Evolutionary conservation across 2,113 vertebrate genomes (phyloP).

Genomic region (Diphyllodes magnificus): DNA sequence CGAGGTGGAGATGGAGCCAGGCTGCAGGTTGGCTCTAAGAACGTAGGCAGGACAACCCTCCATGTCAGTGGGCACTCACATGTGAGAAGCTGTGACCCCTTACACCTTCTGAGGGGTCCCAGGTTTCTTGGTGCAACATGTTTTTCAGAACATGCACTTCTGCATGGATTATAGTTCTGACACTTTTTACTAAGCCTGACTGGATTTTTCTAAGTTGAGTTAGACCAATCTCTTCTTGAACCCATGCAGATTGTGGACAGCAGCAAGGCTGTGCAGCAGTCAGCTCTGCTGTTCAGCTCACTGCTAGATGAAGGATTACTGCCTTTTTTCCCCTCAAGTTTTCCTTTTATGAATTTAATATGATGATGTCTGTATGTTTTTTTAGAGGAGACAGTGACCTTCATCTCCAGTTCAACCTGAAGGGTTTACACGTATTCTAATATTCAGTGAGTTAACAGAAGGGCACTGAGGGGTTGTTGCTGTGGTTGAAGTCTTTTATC

Average conservation of each 20-base stretch:
- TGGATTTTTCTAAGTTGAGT: not conserved
- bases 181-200: not conserved
- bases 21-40: not conserved
- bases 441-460: not conserved
- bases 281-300: not conserved
- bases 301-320: not conserved
- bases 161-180: not conserved
- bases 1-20: not conserved
- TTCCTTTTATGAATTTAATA: not conserved
- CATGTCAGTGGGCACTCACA: not conserved
- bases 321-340: not conserved
- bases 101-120: not conserved
- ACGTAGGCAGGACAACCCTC: too few species aligned
- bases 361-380: not conserved
- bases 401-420: not conserved
- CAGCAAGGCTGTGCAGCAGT: not conserved
- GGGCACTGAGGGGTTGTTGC: not conserved
- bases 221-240: not conserved
- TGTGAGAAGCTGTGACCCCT: not conserved
- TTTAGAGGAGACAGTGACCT: not conserved
- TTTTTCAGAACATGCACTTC: not conserved
- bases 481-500: not conserved
- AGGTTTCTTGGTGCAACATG: not conserved
- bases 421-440: not conserved
- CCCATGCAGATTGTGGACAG: not conserved